Conservation (phyloP, 2,888 invertebrate genomes). For the Ametastegia equiseti region DNA sequence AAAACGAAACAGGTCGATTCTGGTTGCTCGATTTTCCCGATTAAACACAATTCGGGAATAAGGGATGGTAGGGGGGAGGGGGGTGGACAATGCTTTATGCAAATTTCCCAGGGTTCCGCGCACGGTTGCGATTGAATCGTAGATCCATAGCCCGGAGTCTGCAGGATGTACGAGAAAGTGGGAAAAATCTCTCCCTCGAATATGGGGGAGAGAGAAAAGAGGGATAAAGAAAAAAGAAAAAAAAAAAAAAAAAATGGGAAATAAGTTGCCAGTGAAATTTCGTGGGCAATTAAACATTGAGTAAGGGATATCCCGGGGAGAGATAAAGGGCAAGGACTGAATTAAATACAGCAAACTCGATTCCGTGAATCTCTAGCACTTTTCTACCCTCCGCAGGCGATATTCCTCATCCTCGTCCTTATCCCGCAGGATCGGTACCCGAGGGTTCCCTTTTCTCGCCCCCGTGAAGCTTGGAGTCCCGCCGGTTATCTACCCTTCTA, state of each 20-base stretch:
- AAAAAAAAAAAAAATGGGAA: neutral
- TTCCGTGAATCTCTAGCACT: slow-evolving; percentile 8
- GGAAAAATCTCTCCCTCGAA: too few relatives aligned
- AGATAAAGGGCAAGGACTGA: slow-evolving; percentile 4
- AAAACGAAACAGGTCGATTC: slow-evolving; percentile 28
- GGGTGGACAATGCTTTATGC: slow-evolving; percentile 12
- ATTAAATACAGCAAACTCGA: slow-evolving; percentile 30
- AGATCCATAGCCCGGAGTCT: neutral
- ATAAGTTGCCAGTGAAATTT: neutral
- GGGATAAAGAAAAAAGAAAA: neutral
- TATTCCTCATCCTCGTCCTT: neutral
- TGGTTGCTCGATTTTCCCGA: neutral
- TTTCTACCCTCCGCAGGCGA: neutral
- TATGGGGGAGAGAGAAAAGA: too few relatives aligned
- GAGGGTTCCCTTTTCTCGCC: too few relatives aligned
- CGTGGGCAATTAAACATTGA: slow-evolving; percentile 23
- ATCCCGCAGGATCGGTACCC: neutral
- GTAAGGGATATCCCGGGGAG: neutral
- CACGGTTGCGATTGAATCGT: slow-evolving; percentile 1
- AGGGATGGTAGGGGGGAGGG: neutral
- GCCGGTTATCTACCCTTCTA: slow-evolving; percentile 29
- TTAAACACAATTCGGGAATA: slow-evolving; percentile 18
- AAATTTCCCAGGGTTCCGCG: neutral
- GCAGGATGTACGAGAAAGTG: neutral
- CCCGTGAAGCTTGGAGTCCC: too few relatives aligned